phyloP scores from a whole-genome alignment of 2,113 vertebrate genomes.

The Pelobates fuscus region DNA sequence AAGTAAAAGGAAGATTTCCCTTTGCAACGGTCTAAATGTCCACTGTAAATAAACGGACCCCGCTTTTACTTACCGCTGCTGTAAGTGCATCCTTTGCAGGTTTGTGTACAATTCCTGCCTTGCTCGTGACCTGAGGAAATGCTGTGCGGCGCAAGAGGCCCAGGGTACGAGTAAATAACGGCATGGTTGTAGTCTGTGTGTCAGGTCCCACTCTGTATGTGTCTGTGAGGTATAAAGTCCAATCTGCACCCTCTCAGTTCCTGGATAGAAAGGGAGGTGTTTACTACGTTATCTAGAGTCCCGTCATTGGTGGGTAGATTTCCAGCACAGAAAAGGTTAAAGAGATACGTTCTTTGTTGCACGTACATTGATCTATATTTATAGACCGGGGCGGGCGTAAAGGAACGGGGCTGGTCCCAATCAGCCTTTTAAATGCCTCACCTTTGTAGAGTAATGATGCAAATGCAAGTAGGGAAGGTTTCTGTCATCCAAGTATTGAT shows the following conservation, averaged over 20 bases:
- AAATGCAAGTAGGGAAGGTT: not conserved
- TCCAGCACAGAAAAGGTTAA: slow-evolving; percentile 18
- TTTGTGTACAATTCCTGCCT: not conserved
- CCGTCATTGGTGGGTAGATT: slow-evolving; percentile 10
- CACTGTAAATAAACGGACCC: not conserved
- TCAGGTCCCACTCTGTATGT: not conserved
- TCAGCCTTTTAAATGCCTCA: not conserved
- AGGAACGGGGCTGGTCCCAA: not conserved
- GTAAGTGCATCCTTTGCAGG: slow-evolving; percentile 44
- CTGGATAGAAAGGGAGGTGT: slow-evolving; percentile 6
- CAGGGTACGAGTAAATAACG: slow-evolving; percentile 35
- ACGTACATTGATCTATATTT: slow-evolving; percentile 45
- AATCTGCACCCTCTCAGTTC: not conserved
- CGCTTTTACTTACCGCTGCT: slow-evolving; percentile 50
- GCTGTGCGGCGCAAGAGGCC: slow-evolving; percentile 53
- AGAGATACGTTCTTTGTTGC: not conserved
- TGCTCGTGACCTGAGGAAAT: slow-evolving; percentile 29
- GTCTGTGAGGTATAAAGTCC: slow-evolving; percentile 29
- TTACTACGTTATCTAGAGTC: not conserved
- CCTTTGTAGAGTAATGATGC: not conserved
- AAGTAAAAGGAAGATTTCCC: too few relatives aligned
- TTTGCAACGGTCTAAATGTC: too few relatives aligned
- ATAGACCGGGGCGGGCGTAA: slow-evolving; percentile 27
- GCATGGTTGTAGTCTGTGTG: slow-evolving; percentile 53
- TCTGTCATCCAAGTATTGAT: not conserved